Evolutionary conservation across 64 coral and sea anemone genomes (phyloP).

Genomic region (Montipora sp.): DNA sequence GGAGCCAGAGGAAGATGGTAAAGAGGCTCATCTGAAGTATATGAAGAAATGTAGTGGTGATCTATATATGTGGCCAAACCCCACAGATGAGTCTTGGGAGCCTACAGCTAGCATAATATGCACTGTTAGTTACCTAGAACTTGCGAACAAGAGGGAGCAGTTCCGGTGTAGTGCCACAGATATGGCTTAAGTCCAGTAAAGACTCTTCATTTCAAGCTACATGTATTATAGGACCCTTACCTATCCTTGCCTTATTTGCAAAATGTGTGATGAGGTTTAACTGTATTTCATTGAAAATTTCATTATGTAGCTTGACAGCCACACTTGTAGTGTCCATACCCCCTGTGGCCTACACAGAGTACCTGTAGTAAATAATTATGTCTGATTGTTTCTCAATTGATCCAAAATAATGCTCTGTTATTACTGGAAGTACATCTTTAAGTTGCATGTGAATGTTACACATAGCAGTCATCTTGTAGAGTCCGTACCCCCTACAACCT

Average conservation of each 20-base stretch:
- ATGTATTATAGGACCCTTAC: no score
- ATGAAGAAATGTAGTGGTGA: conserved; percentile 27
- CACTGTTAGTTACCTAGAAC: conserved; percentile 17
- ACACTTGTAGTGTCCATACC: neutral
- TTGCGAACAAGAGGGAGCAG: conserved; percentile 2
- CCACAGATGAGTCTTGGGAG: conserved; percentile 26
- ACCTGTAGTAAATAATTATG: neutral
- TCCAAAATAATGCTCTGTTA: neutral
- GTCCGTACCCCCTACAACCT: neutral
- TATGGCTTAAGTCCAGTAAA: neutral
- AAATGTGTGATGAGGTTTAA: neutral
- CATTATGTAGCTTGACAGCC: neutral
- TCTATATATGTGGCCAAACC: conserved; percentile 29
- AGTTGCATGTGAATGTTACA: neutral
- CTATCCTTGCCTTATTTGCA: no score
- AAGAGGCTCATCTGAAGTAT: conserved; percentile 32
- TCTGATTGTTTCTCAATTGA: neutral
- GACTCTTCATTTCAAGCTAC: no score
- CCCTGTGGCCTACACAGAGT: neutral
- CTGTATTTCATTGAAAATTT: neutral
- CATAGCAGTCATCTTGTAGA: neutral
- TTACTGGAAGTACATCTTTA: neutral
- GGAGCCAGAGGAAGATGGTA: neutral
- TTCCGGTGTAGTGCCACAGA: neutral
- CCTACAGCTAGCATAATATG: conserved; percentile 31